Percentiles rank a stretch among this genome's conserved stretches.
Evolutionary conservation across 2,113 vertebrate species (phyloP).

Genomic region (Taxidea taxus): DNA sequence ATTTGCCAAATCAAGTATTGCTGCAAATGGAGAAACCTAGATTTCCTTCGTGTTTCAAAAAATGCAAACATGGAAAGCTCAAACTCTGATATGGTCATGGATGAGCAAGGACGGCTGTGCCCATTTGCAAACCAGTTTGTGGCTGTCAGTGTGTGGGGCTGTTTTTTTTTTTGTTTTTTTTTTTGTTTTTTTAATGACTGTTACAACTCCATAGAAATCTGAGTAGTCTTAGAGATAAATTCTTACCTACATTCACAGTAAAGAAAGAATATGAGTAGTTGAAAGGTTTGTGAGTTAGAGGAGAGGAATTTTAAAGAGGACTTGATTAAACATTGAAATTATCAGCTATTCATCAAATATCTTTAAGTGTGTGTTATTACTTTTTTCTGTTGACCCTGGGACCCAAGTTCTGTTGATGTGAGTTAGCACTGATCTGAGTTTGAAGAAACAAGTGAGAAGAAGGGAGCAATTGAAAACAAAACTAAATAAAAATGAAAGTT

Average conservation of each 20-base stretch:
- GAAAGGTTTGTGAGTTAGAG: neutral
- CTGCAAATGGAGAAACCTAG: neutral
- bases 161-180: conserved; percentile 37
- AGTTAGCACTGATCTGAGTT: neutral
- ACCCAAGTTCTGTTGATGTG: neutral
- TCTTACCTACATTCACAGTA: neutral
- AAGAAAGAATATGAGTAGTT: neutral
- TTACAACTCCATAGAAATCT: neutral
- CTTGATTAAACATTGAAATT: neutral
- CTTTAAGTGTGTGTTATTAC: neutral
- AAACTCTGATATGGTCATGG: neutral
- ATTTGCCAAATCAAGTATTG: neutral
- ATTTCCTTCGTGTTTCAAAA: neutral
- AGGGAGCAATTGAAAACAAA: conserved; percentile 2
- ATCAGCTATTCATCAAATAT: neutral
- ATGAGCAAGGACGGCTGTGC: neutral
- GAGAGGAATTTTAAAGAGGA: neutral
- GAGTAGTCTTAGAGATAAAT: neutral
- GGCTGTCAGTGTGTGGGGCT: neutral
- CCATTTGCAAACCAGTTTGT: neutral
- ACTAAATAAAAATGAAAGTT: neutral
- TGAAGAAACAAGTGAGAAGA: conserved; percentile 11
- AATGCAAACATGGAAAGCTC: neutral
- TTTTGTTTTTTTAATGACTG: neutral
- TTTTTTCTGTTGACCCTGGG: neutral